Base-by-base conservation (phyloP, 2,797 vertebrate genomes). In the Agapornis canus region DNA sequence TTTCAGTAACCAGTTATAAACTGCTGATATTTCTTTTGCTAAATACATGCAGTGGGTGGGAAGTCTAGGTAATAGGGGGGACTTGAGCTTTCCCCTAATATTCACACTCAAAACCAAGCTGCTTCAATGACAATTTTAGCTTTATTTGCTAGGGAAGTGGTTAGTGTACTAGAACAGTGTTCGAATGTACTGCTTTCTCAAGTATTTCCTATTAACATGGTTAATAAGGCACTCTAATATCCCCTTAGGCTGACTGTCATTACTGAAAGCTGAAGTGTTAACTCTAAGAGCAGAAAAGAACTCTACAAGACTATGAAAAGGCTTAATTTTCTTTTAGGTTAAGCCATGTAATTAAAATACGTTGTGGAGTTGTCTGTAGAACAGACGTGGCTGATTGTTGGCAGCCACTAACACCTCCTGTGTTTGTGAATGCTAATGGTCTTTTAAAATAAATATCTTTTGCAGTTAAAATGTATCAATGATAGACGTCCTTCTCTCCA, bases 191-290 rank as follows among this genome's bases (percentile, higher is more conserved):
- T 89, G 68, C 21, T 85, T 68, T 79, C 57, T 93, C 82, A 52
- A 93, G 77, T 82, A 35, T 49, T 92, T 95, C 35, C 68, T 84
- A 43, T 93, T 89, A 91, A 25, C 75, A 22, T 66, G 59, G 89
- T 93, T 85, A 83, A 69, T 91, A 66, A 93, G 72, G 40, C 45
- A 76, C 69, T 91, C 39, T 87, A 59, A 79, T 90, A 68, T 72
- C 71, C 66, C 49, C 57, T 85, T 78, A 80, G 63, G 42, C 61
- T 91, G 65, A n/a, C 63, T 90, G 76, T 68, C 52, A 45, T 89
- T 92, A 78, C 29, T 86, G 89, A 92, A 92, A 61, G 54, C 59
- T 82, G 83, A 80, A 87, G 31, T 87, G 78, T 80, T 77, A 89
- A 92, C 56, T 73, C 9, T 89, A 80, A 68, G 20, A 80, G 54